A percentile compares a stretch with the other conserved stretches of the same genome.
These are phyloP conservation scores for Paracentrotus lividus DNA, from an alignment of 53 echinoderm and acorn worm genomes.

Conservation along the genomic window DNA sequence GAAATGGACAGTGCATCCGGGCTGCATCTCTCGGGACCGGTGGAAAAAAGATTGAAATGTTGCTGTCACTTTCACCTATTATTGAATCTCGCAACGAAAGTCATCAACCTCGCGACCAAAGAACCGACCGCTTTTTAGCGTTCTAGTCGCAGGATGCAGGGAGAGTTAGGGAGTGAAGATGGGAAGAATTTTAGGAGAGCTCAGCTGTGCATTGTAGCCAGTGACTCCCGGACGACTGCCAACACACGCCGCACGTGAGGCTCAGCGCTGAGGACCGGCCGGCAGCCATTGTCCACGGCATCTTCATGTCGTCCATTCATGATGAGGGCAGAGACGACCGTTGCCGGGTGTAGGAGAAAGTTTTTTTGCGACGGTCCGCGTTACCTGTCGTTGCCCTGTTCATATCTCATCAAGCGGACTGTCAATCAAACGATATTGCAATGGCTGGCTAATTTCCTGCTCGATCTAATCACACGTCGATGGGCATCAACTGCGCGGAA, in stretches of 20 bases:
- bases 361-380: constrained; percentile 1
- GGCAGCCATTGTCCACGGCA: not conserved
- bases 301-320: not conserved
- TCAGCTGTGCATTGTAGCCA: constrained; percentile 23
- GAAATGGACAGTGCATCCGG: constrained; percentile 42
- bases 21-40: not conserved
- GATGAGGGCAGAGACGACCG: not conserved
- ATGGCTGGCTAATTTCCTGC: constrained; percentile 67
- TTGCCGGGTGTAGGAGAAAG: not conserved
- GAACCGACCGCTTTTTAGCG: not conserved
- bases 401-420: constrained; percentile 48
- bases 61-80: constrained; percentile 52
- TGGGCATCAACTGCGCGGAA: constrained; percentile 42
- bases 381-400: constrained; percentile 46
- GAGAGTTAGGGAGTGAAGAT: not conserved
- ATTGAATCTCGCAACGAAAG: constrained; percentile 55
- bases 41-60: constrained; percentile 9
- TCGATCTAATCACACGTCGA: constrained; percentile 45
- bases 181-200: not conserved
- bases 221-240: constrained; percentile 6
- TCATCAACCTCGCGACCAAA: constrained; percentile 57
- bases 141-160: not conserved
- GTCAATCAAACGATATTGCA: constrained; percentile 72
- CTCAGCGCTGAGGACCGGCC: not conserved
- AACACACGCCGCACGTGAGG: constrained; percentile 28